Percentiles rank a stretch among this genome's conserved stretches.
These are phyloP conservation scores for Bellardia pandia DNA, from an alignment of 2,888 invertebrate genomes.

Conservation along the genomic window DNA sequence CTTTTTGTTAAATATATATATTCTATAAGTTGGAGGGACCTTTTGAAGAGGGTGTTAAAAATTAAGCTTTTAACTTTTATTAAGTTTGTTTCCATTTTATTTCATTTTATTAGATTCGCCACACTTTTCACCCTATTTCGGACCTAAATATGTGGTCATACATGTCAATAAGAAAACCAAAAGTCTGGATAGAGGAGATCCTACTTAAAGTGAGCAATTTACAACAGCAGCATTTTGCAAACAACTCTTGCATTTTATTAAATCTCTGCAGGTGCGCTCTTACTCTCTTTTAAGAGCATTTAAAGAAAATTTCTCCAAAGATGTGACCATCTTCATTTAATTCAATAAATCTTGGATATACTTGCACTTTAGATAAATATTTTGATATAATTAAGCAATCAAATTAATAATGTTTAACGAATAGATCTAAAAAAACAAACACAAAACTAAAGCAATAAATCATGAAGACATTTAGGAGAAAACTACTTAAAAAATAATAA, in stretches of 20 bases:
- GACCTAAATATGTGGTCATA: conserved; percentile 80
- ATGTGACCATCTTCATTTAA: conserved; percentile 18
- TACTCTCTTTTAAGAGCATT: conserved; percentile 2
- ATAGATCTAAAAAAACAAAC: conserved; percentile 31
- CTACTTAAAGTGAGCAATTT: conserved; percentile 38
- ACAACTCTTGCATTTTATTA: not conserved
- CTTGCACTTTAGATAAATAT: conserved; percentile 69
- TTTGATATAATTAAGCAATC: conserved; percentile 67
- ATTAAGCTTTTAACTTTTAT: conserved; percentile 7
- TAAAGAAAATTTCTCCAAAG: not conserved
- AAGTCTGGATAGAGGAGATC: conserved; percentile 71
- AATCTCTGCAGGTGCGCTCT: not conserved
- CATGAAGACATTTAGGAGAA: conserved; percentile 47
- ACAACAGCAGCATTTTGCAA: not conserved
- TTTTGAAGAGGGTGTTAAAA: conserved; percentile 1
- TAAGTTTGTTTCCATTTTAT: conserved; percentile 13
- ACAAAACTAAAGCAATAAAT: conserved; percentile 61
- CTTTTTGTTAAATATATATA: not conserved
- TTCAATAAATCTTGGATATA: conserved; percentile 24
- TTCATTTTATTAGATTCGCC: conserved; percentile 66
- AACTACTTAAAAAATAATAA: conserved; percentile 43
- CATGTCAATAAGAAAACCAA: conserved; percentile 75
- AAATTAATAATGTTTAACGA: conserved; percentile 58
- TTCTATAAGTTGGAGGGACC: no score
- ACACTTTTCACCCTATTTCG: conserved; percentile 81